Evolutionary conservation across 2,797 vertebrate genomes (phyloP).

Genomic region (Simalia tracyae): DNA sequence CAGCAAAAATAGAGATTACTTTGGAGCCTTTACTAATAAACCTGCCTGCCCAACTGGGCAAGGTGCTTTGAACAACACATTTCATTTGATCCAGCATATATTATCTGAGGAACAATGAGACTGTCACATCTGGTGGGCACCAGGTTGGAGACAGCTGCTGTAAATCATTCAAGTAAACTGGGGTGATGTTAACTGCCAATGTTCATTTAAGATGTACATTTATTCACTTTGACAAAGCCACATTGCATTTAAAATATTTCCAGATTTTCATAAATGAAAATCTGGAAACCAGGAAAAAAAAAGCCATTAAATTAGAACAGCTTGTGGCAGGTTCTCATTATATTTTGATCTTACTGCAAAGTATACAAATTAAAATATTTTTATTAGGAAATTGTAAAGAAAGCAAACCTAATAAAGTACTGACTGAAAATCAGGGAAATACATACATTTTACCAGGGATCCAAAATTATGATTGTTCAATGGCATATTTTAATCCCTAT

Average conservation of each 20-base stretch:
- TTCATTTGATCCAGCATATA: not conserved
- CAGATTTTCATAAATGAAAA: conserved; percentile 58
- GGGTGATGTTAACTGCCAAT: conserved; percentile 41
- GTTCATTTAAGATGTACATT: conserved; percentile 43
- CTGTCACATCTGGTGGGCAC: not conserved
- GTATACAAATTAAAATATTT: conserved; percentile 31
- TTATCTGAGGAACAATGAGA: not conserved
- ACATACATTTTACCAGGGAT: not conserved
- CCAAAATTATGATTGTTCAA: not conserved
- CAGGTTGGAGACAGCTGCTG: conserved; percentile 2
- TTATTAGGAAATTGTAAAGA: conserved; percentile 51
- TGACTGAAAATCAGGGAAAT: conserved; percentile 3
- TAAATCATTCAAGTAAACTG: conserved; percentile 43
- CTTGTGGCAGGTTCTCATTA: conserved; percentile 46
- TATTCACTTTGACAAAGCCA: conserved; percentile 53
- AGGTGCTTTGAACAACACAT: not conserved
- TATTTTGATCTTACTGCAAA: conserved; percentile 50
- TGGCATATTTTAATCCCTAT: conserved; percentile 14
- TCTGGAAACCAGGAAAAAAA: conserved; percentile 51
- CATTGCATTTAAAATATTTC: conserved; percentile 55
- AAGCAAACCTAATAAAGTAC: conserved; percentile 34
- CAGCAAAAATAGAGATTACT: not conserved
- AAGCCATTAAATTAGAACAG: conserved; percentile 52
- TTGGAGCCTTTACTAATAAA: not conserved
- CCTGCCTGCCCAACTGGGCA: not conserved